These are phyloP conservation scores for Drosophila barbarae DNA, from an alignment of 2,888 invertebrate genomes.

Conservation along the genomic window DNA sequence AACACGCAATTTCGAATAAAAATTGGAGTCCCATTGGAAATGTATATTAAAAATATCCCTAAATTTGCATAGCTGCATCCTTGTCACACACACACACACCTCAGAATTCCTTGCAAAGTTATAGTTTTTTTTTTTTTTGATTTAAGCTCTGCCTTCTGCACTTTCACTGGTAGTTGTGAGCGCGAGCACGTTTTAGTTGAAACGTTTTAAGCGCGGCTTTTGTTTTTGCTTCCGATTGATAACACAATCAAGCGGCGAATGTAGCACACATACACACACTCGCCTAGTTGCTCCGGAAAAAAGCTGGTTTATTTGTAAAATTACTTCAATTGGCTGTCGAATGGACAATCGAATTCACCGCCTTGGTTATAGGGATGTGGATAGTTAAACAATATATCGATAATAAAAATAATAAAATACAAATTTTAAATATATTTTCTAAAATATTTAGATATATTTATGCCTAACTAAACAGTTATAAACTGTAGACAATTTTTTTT, in stretches of 20 bases:
- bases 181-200: conserved; percentile 8
- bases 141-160: not conserved
- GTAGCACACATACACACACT: not conserved
- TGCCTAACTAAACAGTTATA: too few relatives aligned
- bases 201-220: not conserved
- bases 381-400: not conserved
- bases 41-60: not conserved
- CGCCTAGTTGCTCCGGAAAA: not conserved
- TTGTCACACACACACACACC: not conserved
- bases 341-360: conserved; percentile 9
- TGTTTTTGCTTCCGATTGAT: not conserved
- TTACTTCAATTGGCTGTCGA: not conserved
- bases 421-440: too few relatives aligned
- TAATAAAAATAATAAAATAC: not conserved
- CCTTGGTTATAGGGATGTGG: conserved; percentile 1
- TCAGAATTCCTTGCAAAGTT: not conserved
- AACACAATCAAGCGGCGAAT: conserved; percentile 4
- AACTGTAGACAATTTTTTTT: too few relatives aligned
- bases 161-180: conserved; percentile 13
- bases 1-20: not conserved
- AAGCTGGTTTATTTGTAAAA: not conserved
- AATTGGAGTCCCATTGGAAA: not conserved
- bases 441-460: too few relatives aligned
- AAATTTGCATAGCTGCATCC: too few relatives aligned
- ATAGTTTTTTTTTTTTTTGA: not conserved